Base-by-base conservation (phyloP, 1,140 invertebrate species). In the Tetramorium parvispinum region DNA sequence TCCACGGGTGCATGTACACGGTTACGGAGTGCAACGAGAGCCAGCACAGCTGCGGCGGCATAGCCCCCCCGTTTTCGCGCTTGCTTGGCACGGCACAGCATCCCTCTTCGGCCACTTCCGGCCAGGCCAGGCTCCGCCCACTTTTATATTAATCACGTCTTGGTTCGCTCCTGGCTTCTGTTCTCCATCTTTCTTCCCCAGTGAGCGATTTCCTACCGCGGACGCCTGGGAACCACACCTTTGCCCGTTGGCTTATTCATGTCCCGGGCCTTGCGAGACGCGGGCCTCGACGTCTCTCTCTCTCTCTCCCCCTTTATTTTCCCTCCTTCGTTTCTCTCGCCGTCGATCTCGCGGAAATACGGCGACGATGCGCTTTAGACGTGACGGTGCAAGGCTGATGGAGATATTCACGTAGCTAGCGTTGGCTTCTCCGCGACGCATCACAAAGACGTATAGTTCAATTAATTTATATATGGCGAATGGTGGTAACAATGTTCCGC, bases 101-200 rank as follows among this genome's bases (percentile, higher is more conserved):
- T 94, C 94, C 93, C 93, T 93, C 94, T 91, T 94, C 93, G 93
- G 91, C 93, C 93, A 95, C 94, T 95, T 94, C 94, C 94, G 94
- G 93, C 92, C 92, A 91, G 87, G 86, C 92, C 91, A 86, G 78
- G 93, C 95, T 95, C 95, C 95, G 94, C 95, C 95, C 93, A 95
- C 95, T 95, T 95, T 95, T 95, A 94, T 95, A 95, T 95, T 95
- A 95, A 95, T 95, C 94, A 94, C 94, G 94, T 95, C 94, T 95
- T 94, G 92, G 93, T 92, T 94, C 93, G 91, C 91, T 94, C 92
- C 92, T 93, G 91, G 77, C 89, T 91, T 92, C 92, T 89, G 88
- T 93, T 92, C 92, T 93, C 93, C 92, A 93, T 92, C 93, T 93
- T 92, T 92, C 92, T 93, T 92, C 92, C 92, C 92, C 91, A 87